phyloP scores from a whole-genome alignment of 2,113 vertebrate genomes.

The Cephalopterus ornatus region DNA sequence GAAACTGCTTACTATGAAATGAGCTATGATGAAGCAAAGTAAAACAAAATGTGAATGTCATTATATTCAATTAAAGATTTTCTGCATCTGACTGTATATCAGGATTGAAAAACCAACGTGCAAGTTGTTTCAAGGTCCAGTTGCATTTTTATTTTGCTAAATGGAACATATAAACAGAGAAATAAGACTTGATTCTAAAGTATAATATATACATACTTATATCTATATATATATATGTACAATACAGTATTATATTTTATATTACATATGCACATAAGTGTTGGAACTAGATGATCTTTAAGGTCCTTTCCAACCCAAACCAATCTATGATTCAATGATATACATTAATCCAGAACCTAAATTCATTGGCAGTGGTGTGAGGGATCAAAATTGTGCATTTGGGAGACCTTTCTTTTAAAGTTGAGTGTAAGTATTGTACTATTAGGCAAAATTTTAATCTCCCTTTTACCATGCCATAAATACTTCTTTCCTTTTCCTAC shows the following conservation, averaged over 20 bases:
- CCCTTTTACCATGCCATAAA: not conserved
- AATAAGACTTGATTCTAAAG: not conserved
- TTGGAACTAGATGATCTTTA: not conserved
- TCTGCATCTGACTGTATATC: not conserved
- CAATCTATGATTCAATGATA: not conserved
- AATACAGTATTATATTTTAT: not conserved
- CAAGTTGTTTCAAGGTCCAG: not conserved
- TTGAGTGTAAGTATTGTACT: not conserved
- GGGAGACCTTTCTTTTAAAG: not conserved
- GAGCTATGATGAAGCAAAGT: not conserved
- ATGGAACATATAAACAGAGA: not conserved
- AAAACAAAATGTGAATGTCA: not conserved
- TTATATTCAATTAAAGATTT: not conserved
- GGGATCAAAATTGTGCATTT: not conserved
- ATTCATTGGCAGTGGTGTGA: not conserved
- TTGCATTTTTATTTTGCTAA: not conserved
- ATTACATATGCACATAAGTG: not conserved
- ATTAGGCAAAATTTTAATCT: not conserved
- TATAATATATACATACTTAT: not conserved
- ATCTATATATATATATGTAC: not conserved
- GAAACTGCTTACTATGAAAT: not conserved
- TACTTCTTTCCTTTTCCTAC: not conserved
- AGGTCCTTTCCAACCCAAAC: not conserved
- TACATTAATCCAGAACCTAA: not conserved
- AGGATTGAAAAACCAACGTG: not conserved